Evolutionary conservation across 2,888 invertebrate genomes (phyloP).

Genomic region (Bombylius major): DNA sequence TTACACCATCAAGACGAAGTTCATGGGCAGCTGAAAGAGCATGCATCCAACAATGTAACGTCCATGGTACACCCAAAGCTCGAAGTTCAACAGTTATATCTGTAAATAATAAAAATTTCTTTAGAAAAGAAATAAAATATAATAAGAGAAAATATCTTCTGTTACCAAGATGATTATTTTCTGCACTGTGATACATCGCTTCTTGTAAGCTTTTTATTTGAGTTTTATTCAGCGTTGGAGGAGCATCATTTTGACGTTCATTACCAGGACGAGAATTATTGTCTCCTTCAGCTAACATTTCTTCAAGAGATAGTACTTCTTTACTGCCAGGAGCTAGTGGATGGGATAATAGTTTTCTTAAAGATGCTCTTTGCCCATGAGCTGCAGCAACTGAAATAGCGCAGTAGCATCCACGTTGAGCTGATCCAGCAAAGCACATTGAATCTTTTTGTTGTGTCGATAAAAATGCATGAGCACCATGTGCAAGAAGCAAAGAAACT

Average conservation of each 20-base stretch:
- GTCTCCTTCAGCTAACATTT: conserved; percentile 78
- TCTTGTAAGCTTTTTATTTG: conserved; percentile 79
- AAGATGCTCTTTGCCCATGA: conserved; percentile 67
- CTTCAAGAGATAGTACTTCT: conserved; percentile 74
- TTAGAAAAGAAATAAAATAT: background rate
- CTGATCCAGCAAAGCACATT: conserved; percentile 72
- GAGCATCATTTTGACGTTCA: conserved; percentile 30
- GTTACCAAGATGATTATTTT: conserved; percentile 73
- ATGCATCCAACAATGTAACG: conserved; percentile 84
- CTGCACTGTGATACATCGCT: conserved; percentile 89
- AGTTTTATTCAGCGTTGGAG: conserved; percentile 52
- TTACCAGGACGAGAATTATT: conserved; percentile 26
- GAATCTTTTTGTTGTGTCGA: conserved; percentile 74
- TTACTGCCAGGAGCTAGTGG: conserved; percentile 52
- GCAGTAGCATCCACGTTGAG: conserved; percentile 76
- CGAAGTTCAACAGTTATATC: conserved; percentile 82
- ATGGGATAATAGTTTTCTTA: conserved; percentile 66
- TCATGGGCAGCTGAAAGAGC: conserved; percentile 79
- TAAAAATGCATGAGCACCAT: conserved; percentile 79
- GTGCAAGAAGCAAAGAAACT: conserved; percentile 63
- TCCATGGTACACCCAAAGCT: conserved; percentile 80
- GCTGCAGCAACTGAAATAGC: conserved; percentile 82
- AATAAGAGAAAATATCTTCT: background rate
- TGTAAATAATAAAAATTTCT: conserved; percentile 22
- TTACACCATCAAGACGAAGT: conserved; percentile 66